Percentiles rank a stretch among this genome's conserved stretches.
phyloP scores from a whole-genome alignment of 2,113 vertebrate genomes.

The Calypte anna region DNA sequence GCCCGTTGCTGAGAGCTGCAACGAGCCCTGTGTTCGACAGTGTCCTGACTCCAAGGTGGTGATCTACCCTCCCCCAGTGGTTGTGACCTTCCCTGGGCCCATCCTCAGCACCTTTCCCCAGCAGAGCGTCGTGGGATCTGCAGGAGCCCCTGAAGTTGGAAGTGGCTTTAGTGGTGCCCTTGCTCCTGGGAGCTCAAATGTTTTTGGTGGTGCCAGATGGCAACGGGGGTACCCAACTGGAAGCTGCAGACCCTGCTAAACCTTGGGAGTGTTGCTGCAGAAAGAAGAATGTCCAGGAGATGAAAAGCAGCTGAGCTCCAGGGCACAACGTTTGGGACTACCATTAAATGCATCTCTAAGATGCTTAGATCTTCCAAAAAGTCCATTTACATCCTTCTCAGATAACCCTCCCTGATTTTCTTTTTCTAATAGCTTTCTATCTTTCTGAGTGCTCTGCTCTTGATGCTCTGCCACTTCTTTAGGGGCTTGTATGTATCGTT shows the following conservation, averaged over 20 bases:
- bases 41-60: constrained; percentile 47
- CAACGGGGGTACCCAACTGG: not conserved
- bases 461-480: not conserved
- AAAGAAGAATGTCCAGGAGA: not conserved
- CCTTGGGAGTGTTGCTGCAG: not conserved
- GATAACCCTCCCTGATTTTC: not conserved
- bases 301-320: not conserved
- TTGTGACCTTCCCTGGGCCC: constrained; percentile 48
- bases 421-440: not conserved
- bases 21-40: constrained; percentile 36
- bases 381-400: not conserved
- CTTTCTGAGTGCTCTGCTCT: not conserved
- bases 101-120: constrained; percentile 56
- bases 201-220: constrained; percentile 31
- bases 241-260: constrained; percentile 27
- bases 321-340: not conserved
- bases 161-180: not conserved
- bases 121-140: constrained; percentile 13
- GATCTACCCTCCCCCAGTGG: not conserved
- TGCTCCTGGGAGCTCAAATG: not conserved
- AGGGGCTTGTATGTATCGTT: not conserved
- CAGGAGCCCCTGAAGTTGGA: not conserved
- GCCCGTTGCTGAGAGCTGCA: constrained; percentile 38
- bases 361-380: not conserved
- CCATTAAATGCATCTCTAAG: not conserved